Evolutionary conservation across 2,797 vertebrate genomes (phyloP), one percentile per base, ranked within the genome.

Genomic region (Bovichtus variegatus): DNA sequence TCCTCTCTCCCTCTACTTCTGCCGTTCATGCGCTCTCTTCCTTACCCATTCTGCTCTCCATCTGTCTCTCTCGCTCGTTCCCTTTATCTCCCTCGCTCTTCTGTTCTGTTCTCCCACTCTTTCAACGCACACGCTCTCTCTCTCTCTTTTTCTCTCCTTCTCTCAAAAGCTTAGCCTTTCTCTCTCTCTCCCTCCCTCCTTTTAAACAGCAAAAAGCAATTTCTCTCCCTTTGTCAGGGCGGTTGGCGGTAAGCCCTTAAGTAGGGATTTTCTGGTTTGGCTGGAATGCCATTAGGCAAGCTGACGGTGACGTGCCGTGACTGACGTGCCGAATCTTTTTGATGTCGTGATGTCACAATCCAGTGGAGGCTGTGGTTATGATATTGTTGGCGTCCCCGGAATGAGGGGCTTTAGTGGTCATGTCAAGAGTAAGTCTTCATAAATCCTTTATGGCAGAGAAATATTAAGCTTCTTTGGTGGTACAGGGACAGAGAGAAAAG

Each of bases 181-280:
- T 90, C 81, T 49, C 72, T 87, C 83, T 78, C 76, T 88, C 80
- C 78, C 89, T 71, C 80, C 83, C 82, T 88, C 76, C 82, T 91
- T 94, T 94, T 92, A 88, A 92, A 93, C 87, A 86, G 90, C 90
- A 92, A 94, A 95, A 95, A 93, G 93, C 93, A 94, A 95, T 94
- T 94, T 93, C 90, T 94, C 88, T 94, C 87, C 90, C 92, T 94
- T 95, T 95, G 93, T 94, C 91, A 86, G 90, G 85, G 79, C 72
- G 75, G 86, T 83, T 91, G 92, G 88, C 82, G 50, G 90, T 94
- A 93, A 93, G 92, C 93, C 87, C 90, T 90, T 94, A 94, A 95
- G 90, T 94, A 92, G 93, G 93, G 93, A 95, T 95, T 95, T 95
- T 94, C 94, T 95, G 91, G 89, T 92, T 93, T 91, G 91, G 89